These are phyloP conservation scores for Chaetura pelagica DNA, from an alignment of 2,113 vertebrate species.

Conservation along the genomic window DNA sequence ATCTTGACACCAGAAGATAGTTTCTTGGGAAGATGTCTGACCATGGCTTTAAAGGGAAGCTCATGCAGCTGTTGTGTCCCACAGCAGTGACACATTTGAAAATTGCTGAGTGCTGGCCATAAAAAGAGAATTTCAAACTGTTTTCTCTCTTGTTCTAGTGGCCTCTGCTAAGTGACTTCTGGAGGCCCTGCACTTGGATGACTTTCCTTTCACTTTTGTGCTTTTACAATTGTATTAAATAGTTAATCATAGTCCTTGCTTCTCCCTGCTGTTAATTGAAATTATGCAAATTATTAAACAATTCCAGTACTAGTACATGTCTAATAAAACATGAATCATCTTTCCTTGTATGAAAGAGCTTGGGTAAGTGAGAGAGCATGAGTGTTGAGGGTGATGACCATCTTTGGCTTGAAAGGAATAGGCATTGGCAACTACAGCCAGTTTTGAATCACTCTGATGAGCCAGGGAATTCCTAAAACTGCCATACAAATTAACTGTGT, in stretches of 20 bases:
- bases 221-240: background rate
- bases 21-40: background rate
- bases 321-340: background rate
- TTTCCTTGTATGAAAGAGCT: background rate
- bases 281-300: background rate
- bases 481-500: background rate
- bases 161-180: background rate
- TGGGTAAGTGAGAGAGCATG: background rate
- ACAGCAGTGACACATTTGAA: background rate
- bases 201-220: background rate
- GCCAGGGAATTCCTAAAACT: background rate
- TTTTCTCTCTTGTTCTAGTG: background rate
- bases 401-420: background rate
- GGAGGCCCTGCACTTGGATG: background rate
- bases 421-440: background rate
- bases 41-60: background rate
- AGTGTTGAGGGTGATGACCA: fast-evolving
- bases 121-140: background rate
- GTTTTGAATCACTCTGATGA: background rate
- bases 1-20: background rate
- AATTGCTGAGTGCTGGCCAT: background rate
- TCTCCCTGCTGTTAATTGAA: background rate
- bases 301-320: background rate
- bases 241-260: background rate
- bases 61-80: background rate